A percentile compares a stretch with the other conserved stretches of the same genome.
Conservation (phyloP, 2,888 invertebrate genomes). For the Clepsis dumicolana region DNA sequence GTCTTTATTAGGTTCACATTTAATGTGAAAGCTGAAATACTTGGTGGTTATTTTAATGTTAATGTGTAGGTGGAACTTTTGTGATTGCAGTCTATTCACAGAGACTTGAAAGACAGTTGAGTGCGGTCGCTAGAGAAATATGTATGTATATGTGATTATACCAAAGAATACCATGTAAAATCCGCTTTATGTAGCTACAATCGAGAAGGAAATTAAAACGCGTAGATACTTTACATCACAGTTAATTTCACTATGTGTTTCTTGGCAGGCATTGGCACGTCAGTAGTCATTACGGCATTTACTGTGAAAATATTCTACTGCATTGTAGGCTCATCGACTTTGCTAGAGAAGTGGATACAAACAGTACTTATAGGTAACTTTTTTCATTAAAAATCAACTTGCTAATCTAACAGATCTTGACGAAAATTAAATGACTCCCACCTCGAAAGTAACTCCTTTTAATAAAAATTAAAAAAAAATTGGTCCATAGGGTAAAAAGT, state of each 20-base stretch:
- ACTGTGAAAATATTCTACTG: too few relatives aligned
- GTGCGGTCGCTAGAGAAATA: not conserved
- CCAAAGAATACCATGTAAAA: too few relatives aligned
- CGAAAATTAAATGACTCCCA: not conserved
- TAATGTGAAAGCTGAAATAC: not conserved
- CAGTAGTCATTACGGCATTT: not conserved
- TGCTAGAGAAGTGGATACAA: not conserved
- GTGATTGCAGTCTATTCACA: not conserved
- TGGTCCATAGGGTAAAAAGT: too few relatives aligned
- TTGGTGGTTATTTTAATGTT: not conserved
- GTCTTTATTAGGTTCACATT: not conserved
- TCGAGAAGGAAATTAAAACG: not conserved
- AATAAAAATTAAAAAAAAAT: not conserved
- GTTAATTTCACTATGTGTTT: too few relatives aligned
- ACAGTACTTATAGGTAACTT: too few relatives aligned
- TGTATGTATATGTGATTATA: not conserved
- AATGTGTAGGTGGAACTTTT: not conserved
- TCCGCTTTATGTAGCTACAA: too few relatives aligned
- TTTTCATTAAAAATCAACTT: not conserved
- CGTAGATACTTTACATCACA: too few relatives aligned
- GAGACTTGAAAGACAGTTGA: not conserved
- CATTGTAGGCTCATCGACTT: too few relatives aligned
- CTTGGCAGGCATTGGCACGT: too few relatives aligned
- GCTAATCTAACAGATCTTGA: not conserved
- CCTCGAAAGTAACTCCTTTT: not conserved